phyloP scores from a whole-genome alignment of 2,888 invertebrate genomes.

The Chelonus formosanus region DNA sequence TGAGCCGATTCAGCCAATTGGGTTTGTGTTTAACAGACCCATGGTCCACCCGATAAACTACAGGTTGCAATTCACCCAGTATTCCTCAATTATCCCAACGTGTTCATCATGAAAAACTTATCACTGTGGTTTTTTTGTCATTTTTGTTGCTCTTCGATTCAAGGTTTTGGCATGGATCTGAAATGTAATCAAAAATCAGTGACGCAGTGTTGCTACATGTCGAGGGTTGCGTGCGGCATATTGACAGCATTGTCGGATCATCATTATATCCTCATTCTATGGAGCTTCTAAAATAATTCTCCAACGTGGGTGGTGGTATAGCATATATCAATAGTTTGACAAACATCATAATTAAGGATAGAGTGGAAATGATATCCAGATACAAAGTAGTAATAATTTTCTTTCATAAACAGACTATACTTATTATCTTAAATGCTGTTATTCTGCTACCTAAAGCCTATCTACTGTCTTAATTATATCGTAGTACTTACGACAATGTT shows the following conservation, averaged over 20 bases:
- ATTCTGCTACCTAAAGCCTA: too few relatives aligned
- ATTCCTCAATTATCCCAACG: too few relatives aligned
- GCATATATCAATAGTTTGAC: background rate
- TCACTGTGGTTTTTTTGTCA: slow-evolving; percentile 19
- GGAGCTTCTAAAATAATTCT: slow-evolving; percentile 37
- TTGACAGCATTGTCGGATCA: slow-evolving; percentile 53
- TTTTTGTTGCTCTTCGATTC: slow-evolving; percentile 30
- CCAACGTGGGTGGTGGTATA: slow-evolving; percentile 11
- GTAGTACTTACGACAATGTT: too few relatives aligned
- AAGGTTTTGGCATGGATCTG: slow-evolving; percentile 39
- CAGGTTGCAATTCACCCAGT: too few relatives aligned
- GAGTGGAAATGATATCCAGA: too few relatives aligned
- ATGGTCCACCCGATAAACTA: too few relatives aligned
- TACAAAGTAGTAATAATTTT: too few relatives aligned
- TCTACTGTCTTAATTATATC: too few relatives aligned
- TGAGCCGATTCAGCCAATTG: slow-evolving; percentile 31
- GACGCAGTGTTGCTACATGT: slow-evolving; percentile 40
- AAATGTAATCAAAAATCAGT: slow-evolving; percentile 50
- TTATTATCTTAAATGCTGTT: too few relatives aligned
- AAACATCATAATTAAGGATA: background rate
- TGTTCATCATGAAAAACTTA: too few relatives aligned
- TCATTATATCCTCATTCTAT: slow-evolving; percentile 46
- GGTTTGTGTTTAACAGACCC: slow-evolving; percentile 17
- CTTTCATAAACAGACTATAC: too few relatives aligned
- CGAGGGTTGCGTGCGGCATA: slow-evolving; percentile 37